Percentiles rank a stretch among this genome's conserved stretches.
Evolutionary conservation across 1,140 invertebrate species (phyloP).

Genomic region (Drosophila nasuta): DNA sequence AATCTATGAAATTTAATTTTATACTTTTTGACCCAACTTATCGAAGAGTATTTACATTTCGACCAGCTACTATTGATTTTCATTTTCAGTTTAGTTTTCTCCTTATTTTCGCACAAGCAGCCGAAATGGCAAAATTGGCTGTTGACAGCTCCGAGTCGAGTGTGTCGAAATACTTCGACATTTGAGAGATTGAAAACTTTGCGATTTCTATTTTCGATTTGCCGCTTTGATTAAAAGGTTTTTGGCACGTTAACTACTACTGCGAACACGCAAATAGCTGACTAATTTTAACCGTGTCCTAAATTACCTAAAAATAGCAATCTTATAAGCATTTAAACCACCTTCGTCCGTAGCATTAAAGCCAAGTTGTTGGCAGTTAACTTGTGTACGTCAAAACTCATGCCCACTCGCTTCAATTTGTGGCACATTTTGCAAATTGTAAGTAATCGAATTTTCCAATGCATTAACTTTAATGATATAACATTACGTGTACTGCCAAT

Average conservation of each 20-base stretch:
- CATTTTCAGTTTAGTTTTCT: not conserved
- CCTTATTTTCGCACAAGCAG: constrained; percentile 37
- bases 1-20: not conserved
- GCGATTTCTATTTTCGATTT: constrained; percentile 73
- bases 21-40: not conserved
- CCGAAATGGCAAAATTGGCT: constrained; percentile 70
- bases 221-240: constrained; percentile 78
- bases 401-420: constrained; percentile 52
- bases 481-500: constrained; percentile 26
- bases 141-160: constrained; percentile 71
- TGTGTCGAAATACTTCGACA: constrained; percentile 75
- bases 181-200: constrained; percentile 77
- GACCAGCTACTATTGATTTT: not conserved
- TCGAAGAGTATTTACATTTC: constrained; percentile 14
- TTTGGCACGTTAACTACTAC: constrained; percentile 51
- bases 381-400: constrained; percentile 43
- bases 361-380: constrained; percentile 27
- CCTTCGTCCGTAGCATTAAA: constrained; percentile 19
- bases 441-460: constrained; percentile 74
- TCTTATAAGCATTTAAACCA: constrained; percentile 9
- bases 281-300: constrained; percentile 44
- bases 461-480: constrained; percentile 72
- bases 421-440: constrained; percentile 58
- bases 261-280: constrained; percentile 33
- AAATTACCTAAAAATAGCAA: not conserved